These are phyloP conservation scores for Pristis pectinata DNA, from an alignment of 2,797 vertebrate species.

Conservation along the genomic window DNA sequence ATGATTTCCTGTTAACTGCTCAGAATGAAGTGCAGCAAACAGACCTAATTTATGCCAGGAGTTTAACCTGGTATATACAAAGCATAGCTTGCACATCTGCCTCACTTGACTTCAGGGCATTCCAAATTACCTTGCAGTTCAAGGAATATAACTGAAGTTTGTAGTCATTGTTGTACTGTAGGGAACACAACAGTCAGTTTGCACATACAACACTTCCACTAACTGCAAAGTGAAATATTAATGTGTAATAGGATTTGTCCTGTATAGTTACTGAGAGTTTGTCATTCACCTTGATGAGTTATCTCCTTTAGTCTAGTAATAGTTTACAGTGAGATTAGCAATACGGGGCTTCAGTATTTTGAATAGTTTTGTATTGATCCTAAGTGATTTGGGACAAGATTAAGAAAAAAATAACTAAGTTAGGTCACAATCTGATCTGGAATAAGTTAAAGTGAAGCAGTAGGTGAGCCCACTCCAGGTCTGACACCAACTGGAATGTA, in stretches of 20 bases:
- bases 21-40: not conserved
- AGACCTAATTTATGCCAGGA: not conserved
- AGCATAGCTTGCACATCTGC: not conserved
- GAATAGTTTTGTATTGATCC: not conserved
- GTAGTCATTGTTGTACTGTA: not conserved
- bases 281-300: not conserved
- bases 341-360: not conserved
- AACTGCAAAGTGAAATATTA: not conserved
- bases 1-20: not conserved
- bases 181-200: not conserved
- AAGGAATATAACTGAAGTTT: not conserved
- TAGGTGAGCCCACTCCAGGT: not conserved
- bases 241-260: not conserved
- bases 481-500: not conserved
- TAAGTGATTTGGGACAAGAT: not conserved
- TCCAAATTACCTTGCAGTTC: not conserved
- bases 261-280: not conserved
- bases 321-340: not conserved
- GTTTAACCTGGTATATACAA: not conserved
- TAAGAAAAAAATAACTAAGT: not conserved
- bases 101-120: too few relatives aligned
- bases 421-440: not conserved
- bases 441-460: not conserved
- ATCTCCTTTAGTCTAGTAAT: not conserved
- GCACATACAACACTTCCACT: not conserved